A percentile compares a stretch with the other conserved stretches of the same genome.
Evolutionary conservation across 2,113 vertebrate genomes (phyloP).

Genomic region (Malurus melanocephalus): DNA sequence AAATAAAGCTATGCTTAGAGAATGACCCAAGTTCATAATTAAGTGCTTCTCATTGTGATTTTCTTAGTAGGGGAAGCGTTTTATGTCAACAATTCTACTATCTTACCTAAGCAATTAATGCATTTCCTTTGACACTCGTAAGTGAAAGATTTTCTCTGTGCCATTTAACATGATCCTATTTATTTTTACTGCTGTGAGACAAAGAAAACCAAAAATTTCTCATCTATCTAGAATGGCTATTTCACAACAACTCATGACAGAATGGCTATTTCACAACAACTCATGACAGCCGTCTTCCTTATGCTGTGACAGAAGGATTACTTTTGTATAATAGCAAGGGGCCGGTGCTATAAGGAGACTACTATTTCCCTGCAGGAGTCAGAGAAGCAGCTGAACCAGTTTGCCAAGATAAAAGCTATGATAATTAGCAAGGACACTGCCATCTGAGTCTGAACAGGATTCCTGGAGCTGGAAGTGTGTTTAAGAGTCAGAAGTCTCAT

Average conservation of each 20-base stretch:
- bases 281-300: neutral
- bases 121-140: neutral
- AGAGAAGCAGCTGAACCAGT: conserved; percentile 24
- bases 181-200: neutral
- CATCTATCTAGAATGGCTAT: neutral
- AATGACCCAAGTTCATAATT: neutral
- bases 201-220: neutral
- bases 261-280: neutral
- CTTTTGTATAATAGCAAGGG: neutral
- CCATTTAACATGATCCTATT: neutral
- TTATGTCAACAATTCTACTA: neutral
- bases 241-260: neutral
- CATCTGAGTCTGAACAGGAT: neutral
- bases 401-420: neutral
- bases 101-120: neutral
- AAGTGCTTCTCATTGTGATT: neutral
- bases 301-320: neutral
- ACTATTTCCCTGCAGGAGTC: neutral
- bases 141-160: neutral
- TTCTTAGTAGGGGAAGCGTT: neutral
- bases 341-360: neutral
- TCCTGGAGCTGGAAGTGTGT: neutral
- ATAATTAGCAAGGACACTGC: neutral
- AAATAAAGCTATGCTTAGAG: neutral
- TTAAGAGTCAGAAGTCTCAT: neutral